Percentiles rank a stretch among this genome's conserved stretches.
These are phyloP conservation scores for Tupaia tana DNA, from an alignment of 2,113 vertebrate genomes.

Conservation along the genomic window DNA sequence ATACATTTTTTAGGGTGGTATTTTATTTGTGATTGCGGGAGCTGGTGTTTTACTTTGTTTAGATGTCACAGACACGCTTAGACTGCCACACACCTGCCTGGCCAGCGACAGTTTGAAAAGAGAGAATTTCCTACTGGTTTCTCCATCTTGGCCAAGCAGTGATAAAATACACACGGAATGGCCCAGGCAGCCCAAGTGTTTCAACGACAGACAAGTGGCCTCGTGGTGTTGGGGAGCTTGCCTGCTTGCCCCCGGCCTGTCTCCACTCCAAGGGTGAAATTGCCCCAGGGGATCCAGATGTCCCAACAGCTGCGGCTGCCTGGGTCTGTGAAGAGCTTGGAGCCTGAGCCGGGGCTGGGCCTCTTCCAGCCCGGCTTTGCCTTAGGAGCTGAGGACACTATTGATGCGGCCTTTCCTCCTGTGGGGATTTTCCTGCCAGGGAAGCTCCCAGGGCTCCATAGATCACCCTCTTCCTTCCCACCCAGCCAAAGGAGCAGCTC, in stretches of 20 bases:
- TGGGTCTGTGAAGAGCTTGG: neutral
- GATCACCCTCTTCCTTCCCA: neutral
- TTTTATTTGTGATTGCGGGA: too few relatives aligned
- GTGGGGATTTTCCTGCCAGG: neutral
- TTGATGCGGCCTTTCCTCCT: fast-evolving
- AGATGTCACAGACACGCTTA: neutral
- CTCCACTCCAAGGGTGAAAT: neutral
- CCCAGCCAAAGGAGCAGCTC: too few relatives aligned
- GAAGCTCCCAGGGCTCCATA: neutral
- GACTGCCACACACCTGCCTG: too few relatives aligned
- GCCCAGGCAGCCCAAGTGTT: neutral
- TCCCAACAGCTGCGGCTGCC: neutral
- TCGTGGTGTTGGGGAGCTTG: neutral
- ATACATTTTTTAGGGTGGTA: too few relatives aligned
- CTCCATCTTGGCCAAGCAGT: neutral
- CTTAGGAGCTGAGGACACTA: too few relatives aligned
- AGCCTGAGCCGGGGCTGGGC: neutral
- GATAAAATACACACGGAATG: too few relatives aligned
- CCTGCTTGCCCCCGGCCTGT: neutral
- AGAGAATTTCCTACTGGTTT: neutral
- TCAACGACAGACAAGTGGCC: neutral
- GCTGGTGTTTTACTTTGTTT: neutral
- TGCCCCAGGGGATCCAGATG: too few relatives aligned
- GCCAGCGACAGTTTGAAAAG: neutral
- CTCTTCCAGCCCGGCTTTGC: too few relatives aligned